Conservation (phyloP, 2,797 vertebrate species). For the Gallirallus australis region DNA sequence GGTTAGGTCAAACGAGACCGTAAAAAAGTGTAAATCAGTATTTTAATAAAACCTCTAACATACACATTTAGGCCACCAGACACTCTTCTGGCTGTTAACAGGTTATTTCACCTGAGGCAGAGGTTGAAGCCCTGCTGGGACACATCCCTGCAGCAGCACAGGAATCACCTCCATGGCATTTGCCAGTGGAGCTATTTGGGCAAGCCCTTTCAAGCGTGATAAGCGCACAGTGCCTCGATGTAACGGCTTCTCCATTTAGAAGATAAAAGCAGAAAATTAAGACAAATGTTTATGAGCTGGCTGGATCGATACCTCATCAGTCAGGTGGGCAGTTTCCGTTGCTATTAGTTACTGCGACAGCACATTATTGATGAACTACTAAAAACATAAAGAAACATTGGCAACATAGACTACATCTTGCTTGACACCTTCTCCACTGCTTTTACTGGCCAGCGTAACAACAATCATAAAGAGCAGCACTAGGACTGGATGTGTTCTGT, state of each 20-base stretch:
- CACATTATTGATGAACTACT: neutral
- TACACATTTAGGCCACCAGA: neutral
- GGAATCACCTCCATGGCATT: neutral
- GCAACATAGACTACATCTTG: neutral
- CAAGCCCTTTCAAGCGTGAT: neutral
- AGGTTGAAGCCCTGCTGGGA: accelerated
- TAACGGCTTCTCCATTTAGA: neutral
- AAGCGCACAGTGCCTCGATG: neutral
- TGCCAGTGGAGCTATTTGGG: accelerated
- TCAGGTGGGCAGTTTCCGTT: neutral
- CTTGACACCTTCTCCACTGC: neutral
- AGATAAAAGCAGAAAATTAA: neutral
- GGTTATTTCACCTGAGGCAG: neutral
- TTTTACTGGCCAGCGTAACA: neutral
- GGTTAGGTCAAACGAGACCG: neutral
- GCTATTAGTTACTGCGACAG: neutral
- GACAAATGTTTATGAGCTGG: neutral
- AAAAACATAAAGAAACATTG: neutral
- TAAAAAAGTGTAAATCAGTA: neutral
- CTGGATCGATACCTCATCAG: neutral
- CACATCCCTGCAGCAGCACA: neutral
- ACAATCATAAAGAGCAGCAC: neutral
- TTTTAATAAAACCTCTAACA: neutral
- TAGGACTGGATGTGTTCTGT: neutral
- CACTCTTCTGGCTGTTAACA: too few species aligned